Evolutionary conservation across 2,113 vertebrate species (phyloP).

Genomic region (Prietella phreatophila): DNA sequence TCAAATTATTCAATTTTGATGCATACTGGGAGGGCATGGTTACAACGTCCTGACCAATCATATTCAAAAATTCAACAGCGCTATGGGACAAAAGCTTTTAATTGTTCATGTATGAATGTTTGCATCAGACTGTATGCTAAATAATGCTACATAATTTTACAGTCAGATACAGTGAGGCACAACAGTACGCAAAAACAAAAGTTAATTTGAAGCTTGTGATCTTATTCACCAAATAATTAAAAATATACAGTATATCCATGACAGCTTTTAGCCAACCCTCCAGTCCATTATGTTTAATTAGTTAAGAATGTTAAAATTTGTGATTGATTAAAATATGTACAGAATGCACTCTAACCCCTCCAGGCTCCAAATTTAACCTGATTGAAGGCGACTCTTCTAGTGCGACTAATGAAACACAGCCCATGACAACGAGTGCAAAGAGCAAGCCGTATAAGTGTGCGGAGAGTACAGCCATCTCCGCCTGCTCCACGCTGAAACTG

Average conservation of each 20-base stretch:
- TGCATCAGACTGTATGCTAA: neutral
- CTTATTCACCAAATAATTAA: neutral
- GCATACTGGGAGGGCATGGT: neutral
- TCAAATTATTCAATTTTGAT: neutral
- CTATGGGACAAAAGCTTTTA: too few relatives aligned
- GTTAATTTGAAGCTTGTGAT: neutral
- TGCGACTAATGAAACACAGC: slow-evolving; percentile 57
- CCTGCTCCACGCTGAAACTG: slow-evolving; percentile 39
- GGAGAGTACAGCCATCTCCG: slow-evolving; percentile 39
- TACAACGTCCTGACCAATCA: too few relatives aligned
- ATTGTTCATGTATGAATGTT: too few relatives aligned
- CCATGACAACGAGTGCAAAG: slow-evolving; percentile 30
- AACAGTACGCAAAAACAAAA: neutral
- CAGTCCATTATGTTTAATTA: neutral
- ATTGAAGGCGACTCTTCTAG: slow-evolving; percentile 54
- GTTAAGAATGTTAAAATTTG: neutral
- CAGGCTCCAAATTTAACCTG: slow-evolving; percentile 64
- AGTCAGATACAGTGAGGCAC: neutral
- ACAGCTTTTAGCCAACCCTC: neutral
- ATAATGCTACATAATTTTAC: neutral
- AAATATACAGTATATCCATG: neutral
- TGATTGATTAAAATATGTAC: neutral
- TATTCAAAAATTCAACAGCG: too few relatives aligned
- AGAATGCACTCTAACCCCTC: neutral
- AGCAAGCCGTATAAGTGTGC: slow-evolving; percentile 55